A percentile compares a stretch with the other conserved stretches of the same genome.
phyloP scores from a whole-genome alignment of 2,888 invertebrate species.

The Brachyopa scutellaris region DNA sequence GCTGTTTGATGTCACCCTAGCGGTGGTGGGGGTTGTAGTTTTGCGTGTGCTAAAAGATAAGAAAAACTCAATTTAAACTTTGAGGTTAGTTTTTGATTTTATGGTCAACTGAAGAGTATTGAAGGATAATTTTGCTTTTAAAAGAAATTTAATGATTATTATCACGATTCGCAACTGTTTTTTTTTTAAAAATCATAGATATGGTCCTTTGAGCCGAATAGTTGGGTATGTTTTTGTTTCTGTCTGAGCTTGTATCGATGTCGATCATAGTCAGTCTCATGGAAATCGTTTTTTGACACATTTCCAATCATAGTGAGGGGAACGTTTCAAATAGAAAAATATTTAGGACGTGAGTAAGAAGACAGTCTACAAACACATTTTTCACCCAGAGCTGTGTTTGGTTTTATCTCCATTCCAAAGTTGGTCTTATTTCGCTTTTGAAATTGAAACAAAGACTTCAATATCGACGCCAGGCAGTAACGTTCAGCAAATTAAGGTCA shows the following conservation, averaged over 20 bases:
- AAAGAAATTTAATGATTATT: not conserved
- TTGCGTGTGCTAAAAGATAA: slow-evolving; percentile 6
- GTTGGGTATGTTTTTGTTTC: not conserved
- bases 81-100: slow-evolving; percentile 41
- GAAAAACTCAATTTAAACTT: slow-evolving; percentile 64
- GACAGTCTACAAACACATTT: too few relatives aligned
- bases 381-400: too few relatives aligned
- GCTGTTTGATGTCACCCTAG: slow-evolving; percentile 39
- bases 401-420: too few relatives aligned
- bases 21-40: not conserved
- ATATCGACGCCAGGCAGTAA: too few relatives aligned
- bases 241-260: not conserved
- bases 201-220: slow-evolving; percentile 15
- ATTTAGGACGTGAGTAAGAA: too few relatives aligned
- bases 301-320: too few relatives aligned
- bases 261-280: too few relatives aligned
- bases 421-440: too few relatives aligned
- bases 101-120: slow-evolving; percentile 2
- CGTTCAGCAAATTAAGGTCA: too few relatives aligned
- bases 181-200: not conserved
- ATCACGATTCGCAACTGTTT: not conserved
- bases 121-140: not conserved
- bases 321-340: too few relatives aligned
- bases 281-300: too few relatives aligned
- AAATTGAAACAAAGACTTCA: too few relatives aligned